A percentile compares a stretch with the other conserved stretches of the same genome.
Evolutionary conservation across 2,888 invertebrate genomes (phyloP).

Genomic region (Galerucella nymphaeae): DNA sequence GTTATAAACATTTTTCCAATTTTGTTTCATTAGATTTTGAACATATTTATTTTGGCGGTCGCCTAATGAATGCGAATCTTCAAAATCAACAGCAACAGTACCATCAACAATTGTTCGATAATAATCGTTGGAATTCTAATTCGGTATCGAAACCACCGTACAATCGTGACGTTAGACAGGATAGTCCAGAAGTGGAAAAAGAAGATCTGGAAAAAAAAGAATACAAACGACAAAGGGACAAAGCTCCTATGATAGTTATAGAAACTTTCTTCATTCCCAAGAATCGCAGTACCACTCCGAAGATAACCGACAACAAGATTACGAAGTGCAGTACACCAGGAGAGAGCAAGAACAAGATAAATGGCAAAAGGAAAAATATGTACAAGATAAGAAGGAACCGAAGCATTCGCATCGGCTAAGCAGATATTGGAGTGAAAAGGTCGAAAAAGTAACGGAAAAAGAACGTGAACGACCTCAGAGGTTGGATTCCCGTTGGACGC

Average conservation of each 20-base stretch:
- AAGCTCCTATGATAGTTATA: conserved; percentile 58
- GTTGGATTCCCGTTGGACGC: conserved; percentile 70
- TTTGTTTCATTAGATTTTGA: too few species aligned
- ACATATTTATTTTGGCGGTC: too few species aligned
- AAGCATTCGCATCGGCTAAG: conserved; percentile 30
- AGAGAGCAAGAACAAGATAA: conserved; percentile 51
- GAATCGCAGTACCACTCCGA: conserved; percentile 31
- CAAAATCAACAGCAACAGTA: conserved; percentile 57
- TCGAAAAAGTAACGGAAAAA: conserved; percentile 55
- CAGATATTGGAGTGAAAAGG: conserved; percentile 56
- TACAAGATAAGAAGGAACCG: conserved; percentile 40
- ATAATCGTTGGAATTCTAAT: conserved; percentile 47
- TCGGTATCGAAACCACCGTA: conserved; percentile 43
- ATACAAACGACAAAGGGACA: conserved; percentile 58
- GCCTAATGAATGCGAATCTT: too few species aligned
- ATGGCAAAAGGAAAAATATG: conserved; percentile 42
- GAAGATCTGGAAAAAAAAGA: conserved; percentile 58
- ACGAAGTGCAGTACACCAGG: conserved; percentile 56
- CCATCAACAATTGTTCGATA: conserved; percentile 47
- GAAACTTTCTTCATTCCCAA: conserved; percentile 53
- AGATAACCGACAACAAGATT: conserved; percentile 58
- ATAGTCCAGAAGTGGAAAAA: conserved; percentile 52
- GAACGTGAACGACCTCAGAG: conserved; percentile 69
- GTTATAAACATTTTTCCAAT: too few species aligned
- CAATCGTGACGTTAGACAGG: conserved; percentile 45